Evolutionary conservation across 1,140 invertebrate genomes (phyloP), one percentile per base, ranked within the genome.

Genomic region (Cotesia chilonis): DNA sequence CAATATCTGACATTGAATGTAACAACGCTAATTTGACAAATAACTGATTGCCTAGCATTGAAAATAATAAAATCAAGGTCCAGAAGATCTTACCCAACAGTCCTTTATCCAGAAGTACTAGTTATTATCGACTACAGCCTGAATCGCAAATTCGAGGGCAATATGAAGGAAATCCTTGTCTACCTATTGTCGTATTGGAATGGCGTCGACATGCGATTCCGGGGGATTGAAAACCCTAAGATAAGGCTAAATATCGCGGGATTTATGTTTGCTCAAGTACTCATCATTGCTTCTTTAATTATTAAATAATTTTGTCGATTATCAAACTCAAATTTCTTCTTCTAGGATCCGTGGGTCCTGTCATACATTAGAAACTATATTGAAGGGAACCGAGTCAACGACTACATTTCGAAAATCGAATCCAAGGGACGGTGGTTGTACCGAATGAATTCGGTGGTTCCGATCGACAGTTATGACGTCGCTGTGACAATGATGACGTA

Each of bases 171-270:
- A 9, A 36, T 64, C 12, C n/a, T 74, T 54, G 63, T 38, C 52
- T 80, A 80, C 3, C 6, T 78, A 1, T 0, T 80, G 3, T 60
- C 76, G 1, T 79, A 76, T 63, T 79, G 75, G 76, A 79, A 79
- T 17, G 79, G 69, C 9, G 74, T 80, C 0, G 78, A 80, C 41
- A 72, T 80, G 70, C 76, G 74, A 61, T 80, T 78, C 28, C 68
- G 79, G 38, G 70, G 57, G 14, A 52, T 80, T 4, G 71, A 66
- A 3, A 72, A 72, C 38, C 79, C 79, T 1, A 78, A 61, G 68
- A 72, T 75, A 20, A 71, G 76, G 51, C 54, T 79, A 4, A 76
- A 79, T 36, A 75, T 80, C 12, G 77, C 78, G 6, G 78, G 75
- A 57, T 76, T 80, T 47, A 52, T 80, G 47, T 54, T 80, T 20